Conservation (phyloP, 1,140 invertebrate genomes). For the Brachionus paranguensis region DNA sequence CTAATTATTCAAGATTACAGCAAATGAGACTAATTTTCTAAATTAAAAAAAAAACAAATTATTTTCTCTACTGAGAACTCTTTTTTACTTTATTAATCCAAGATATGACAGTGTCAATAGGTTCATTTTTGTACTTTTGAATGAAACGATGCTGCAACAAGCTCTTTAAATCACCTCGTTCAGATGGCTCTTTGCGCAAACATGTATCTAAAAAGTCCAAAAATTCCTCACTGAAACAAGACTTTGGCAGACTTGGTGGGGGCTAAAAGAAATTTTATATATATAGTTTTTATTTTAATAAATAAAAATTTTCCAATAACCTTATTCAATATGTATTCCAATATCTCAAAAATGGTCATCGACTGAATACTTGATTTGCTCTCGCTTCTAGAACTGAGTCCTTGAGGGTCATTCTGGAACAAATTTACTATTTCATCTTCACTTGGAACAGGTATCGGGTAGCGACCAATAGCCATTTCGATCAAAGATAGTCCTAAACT, state of each 20-base stretch:
- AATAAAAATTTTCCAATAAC: background rate
- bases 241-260: slow-evolving; percentile 51
- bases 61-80: background rate
- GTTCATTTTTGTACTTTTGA: slow-evolving; percentile 10
- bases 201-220: slow-evolving; percentile 94
- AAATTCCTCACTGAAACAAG: slow-evolving; percentile 64
- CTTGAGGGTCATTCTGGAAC: slow-evolving; percentile 89
- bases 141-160: background rate
- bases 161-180: slow-evolving; percentile 81
- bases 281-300: slow-evolving; percentile 43
- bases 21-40: background rate
- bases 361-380: background rate
- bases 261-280: slow-evolving; percentile 57
- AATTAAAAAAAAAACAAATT: background rate
- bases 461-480: slow-evolving; percentile 97
- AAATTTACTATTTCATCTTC: slow-evolving; percentile 86
- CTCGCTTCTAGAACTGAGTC: background rate
- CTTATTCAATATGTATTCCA: background rate
- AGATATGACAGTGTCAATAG: background rate
- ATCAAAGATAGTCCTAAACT: slow-evolving; percentile 91
- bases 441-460: slow-evolving; percentile 91
- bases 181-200: slow-evolving; percentile 86
- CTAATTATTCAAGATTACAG: too few species aligned
- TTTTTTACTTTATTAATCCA: background rate
- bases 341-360: background rate